phyloP scores from a whole-genome alignment of 2,113 vertebrate species.

The Prionailurus viverrinus region DNA sequence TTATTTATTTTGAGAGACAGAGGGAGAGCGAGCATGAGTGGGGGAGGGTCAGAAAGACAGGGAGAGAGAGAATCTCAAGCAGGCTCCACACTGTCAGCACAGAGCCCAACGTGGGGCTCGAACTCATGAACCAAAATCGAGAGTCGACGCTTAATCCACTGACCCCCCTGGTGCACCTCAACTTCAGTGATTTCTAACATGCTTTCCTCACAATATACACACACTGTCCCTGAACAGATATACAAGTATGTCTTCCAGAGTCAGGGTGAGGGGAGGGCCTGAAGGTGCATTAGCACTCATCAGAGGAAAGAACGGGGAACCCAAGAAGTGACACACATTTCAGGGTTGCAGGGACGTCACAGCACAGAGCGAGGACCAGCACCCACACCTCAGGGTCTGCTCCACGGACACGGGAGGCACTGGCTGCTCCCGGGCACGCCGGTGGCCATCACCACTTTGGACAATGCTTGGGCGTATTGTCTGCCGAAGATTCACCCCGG shows the following conservation, averaged over 20 bases:
- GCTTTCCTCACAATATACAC: neutral
- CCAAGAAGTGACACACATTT: neutral
- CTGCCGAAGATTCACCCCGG: neutral
- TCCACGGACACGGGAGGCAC: neutral
- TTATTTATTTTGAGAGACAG: no score
- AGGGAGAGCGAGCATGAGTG: no score
- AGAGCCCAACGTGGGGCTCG: no score
- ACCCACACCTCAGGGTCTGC: neutral
- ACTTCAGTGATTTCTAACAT: neutral
- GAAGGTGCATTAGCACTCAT: neutral
- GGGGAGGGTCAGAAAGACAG: no score
- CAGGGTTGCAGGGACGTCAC: neutral
- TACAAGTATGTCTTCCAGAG: neutral
- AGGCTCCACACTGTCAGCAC: no score
- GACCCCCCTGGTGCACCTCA: neutral
- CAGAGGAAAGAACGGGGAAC: neutral
- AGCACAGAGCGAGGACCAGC: no score
- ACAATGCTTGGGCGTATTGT: neutral
- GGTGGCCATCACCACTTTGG: neutral
- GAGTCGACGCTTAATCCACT: no score
- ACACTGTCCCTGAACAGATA: neutral
- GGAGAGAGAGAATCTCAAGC: no score
- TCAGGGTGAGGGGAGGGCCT: neutral
- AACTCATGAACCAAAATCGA: no score
- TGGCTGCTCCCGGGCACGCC: rapidly evolving